Evolutionary conservation across 2,888 invertebrate genomes (phyloP), one percentile per base, ranked within the genome.

Genomic region (Chymomyza amoena): DNA sequence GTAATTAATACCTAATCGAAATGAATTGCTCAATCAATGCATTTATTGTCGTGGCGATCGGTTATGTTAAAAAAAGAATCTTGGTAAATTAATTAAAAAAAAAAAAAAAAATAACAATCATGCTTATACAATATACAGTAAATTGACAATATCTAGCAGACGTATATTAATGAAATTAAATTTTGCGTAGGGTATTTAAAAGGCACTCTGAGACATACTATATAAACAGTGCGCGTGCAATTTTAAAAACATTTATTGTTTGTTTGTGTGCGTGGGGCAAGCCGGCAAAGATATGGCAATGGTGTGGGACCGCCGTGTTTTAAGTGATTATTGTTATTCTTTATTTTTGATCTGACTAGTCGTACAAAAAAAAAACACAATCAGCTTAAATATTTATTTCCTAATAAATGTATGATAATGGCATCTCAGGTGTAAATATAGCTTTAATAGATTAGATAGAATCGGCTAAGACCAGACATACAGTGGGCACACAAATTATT

Each of bases 281-380:
- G 72, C 76, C 69, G 78, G 60, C 61, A 61, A 70, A 18, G 56
- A 68, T 69, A 56, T 66, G 79, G 70, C 73, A 32, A 70, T 18
- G 74, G 39, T 68, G 32, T 25, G 3, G 25, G 3, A 69, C 36
- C 70, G 28, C 66, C 72, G 72, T 69, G 64, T 54, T 1, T 45
- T 69, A 25, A 36, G 63, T 61, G 18, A 70, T 36, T 72, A 61
- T 56, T 60, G 45, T 68, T 72, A 77, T 79, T 77, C 72, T 74
- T 75, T 82, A 71, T 69, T 9, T 76, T 80, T 83, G 84, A 84
- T 80, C 85, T 84, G 76, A 82, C 70, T 52, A 63, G 28, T 63
- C 51, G 64, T 60, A 61, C 60, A 61, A 71, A 67, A 63, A 61
- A 60, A 61, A 71, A 67, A 63, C 70, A 66, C 77, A 78, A 78